Base-by-base conservation (phyloP, 2,888 invertebrate genomes). In the Noctua janthina region DNA sequence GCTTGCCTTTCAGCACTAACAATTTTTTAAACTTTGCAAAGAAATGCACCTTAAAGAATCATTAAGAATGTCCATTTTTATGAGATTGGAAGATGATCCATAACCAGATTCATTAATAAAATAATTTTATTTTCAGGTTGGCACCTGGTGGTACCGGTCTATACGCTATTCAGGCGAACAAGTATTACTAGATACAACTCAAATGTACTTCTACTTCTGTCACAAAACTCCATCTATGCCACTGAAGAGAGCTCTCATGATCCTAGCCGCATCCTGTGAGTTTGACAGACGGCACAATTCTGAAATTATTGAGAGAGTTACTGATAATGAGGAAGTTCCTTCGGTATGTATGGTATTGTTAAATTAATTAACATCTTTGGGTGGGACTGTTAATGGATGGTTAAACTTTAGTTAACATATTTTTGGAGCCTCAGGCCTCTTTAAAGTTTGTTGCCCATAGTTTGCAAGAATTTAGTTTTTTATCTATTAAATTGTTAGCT, bases 81-180 rank as follows among this genome's bases (percentile, higher is more conserved):
- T 35, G 17, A 64, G 20, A 64, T 67, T 73, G 11, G 11, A 29
- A 72, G 15, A 29, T 35, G 2, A 23, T 46, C 23, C 6, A 66
- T 54, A 43, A 46, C 35, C 23, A 59, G 87, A 79, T 70, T 75
- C 23, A 66, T 29, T 2, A 3, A 35, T 71, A 35, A 46, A 20
- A 39, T 74, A 43, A 49, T 66, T 70, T 67, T 39, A 29, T 83
- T 93, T 95, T 83, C 91, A 97, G 97, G 97, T 99, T 84, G 99
- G 99, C 72, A 99, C 98, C 90, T 99, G 99, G 99, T 99, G 99
- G 99, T 99, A 99, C 95, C 98, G 99, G 81, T 99, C 99, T 82
- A 99, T 99, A 90, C 98, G 99, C 90, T 99, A 99, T 96, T 99
- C 99, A 78, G 99, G 99, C 82, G 99, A 99, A 94, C 99, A 99